Base-by-base conservation (phyloP, 64 coral and sea anemone species). In the Porites lutea region DNA sequence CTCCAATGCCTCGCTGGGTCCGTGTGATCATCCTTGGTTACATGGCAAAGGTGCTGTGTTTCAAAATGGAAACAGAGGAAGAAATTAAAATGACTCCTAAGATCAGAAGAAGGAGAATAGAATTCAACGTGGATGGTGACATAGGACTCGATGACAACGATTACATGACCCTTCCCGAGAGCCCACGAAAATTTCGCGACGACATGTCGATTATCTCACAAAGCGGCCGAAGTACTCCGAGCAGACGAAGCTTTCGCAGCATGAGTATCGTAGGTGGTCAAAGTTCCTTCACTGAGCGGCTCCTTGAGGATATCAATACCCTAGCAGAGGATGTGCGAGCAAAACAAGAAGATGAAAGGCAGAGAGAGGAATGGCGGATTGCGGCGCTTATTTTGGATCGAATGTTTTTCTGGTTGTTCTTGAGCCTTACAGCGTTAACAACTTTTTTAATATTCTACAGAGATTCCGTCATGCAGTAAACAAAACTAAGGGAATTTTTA, bases 1-100 rank as follows among this genome's bases (percentile, higher is more conserved):
- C 93, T 12, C 96, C 96, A 9, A 98, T 98, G 96, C 96, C 96
- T 50, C 83, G 90, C 27, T 98, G 96, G 96, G 96, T 98, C 13
- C 88, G 72, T 48, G 96, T 98, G 2, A 75, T 98, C 7, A 92
- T 98, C 46, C 93, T 98, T 6, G 96, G 90, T 0, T 98, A 98
- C 86, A 95, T 98, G 96, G 93, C 96, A 6, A 86, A 94, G n/a
- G 79, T 98, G 4, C 89, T 98, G 71, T 98, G 96, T 60, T 98
- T 95, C 59, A 89, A 85, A 68, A 90, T 88, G 10, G 73, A 95
- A 46, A 95, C 82, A 60, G 84, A 89, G 44, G 96, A 98, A n/a
- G 86, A 66, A 74, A 90, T 71, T 37, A 90, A 76, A 87, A 92
- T 78, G 51, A 69, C 53, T 3, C 89, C 79, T 52, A 95, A 57